Conservation (phyloP, 2,113 vertebrate genomes). For the Rattus rattus region DNA sequence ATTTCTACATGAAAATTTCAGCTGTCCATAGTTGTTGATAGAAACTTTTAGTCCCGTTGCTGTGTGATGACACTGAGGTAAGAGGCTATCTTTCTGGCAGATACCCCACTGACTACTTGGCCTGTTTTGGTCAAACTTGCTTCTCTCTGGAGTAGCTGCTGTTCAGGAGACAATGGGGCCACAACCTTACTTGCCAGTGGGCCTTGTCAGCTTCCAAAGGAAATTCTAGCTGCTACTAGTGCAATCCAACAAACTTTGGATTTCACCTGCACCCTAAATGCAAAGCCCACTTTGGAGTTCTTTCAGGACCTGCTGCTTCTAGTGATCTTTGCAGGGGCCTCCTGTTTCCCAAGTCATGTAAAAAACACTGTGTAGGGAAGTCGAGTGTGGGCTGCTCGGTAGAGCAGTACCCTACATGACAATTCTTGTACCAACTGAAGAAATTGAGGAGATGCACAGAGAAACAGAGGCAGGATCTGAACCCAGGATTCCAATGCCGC, state of each 20-base stretch:
- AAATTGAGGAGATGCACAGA: neutral
- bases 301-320: neutral
- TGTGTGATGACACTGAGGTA: neutral
- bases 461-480: neutral
- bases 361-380: neutral
- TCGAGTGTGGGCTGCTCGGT: fast-evolving
- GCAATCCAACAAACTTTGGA: neutral
- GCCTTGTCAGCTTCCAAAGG: neutral
- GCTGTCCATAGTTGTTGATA: neutral
- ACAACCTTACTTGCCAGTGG: neutral
- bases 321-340: neutral
- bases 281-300: neutral
- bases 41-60: neutral
- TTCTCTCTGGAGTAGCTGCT: neutral
- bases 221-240: neutral
- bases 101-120: neutral
- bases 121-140: neutral
- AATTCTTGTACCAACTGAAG: neutral
- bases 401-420: neutral
- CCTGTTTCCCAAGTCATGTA: neutral
- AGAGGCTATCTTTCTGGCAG: neutral
- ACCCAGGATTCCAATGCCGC: neutral
- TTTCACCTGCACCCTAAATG: neutral
- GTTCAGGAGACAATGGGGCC: neutral
- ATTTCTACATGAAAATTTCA: neutral